A percentile compares a stretch with the other conserved stretches of the same genome.
These are phyloP conservation scores for Hydrochoerus hydrochaeris DNA, from an alignment of 2,113 vertebrate genomes.

Conservation along the genomic window DNA sequence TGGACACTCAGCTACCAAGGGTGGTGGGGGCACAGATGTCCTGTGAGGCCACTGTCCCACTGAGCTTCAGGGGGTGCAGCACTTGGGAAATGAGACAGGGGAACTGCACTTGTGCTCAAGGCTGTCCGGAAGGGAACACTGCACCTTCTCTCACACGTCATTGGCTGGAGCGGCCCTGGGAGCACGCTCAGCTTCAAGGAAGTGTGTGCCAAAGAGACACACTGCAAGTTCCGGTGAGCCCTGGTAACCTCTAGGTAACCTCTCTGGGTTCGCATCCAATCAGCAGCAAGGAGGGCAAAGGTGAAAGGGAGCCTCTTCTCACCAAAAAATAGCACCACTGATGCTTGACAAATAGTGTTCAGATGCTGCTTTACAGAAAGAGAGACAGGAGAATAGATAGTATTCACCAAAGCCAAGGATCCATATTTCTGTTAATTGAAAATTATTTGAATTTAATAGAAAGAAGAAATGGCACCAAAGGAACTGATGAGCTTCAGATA, in stretches of 20 bases:
- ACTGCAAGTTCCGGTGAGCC: not conserved
- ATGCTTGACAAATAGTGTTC: not conserved
- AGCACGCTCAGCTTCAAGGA: not conserved
- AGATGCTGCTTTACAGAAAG: not conserved
- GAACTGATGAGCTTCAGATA: not conserved
- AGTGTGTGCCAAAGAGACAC: not conserved
- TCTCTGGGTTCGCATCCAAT: not conserved
- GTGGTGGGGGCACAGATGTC: not conserved
- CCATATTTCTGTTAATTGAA: not conserved
- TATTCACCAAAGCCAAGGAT: not conserved
- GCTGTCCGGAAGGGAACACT: not conserved
- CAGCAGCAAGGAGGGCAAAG: not conserved
- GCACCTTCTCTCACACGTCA: not conserved
- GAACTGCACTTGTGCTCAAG: not conserved
- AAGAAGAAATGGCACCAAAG: not conserved
- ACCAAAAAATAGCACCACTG: not conserved
- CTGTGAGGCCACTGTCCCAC: too few species aligned
- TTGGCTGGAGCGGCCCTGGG: not conserved
- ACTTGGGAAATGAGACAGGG: not conserved
- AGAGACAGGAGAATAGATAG: not conserved
- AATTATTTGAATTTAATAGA: slow-evolving; percentile 1
- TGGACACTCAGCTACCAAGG: not conserved
- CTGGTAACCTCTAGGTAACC: not conserved
- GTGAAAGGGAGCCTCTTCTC: not conserved
- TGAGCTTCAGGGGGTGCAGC: not conserved